phyloP scores from a whole-genome alignment of 2,113 vertebrate genomes.

The Dasyprocta punctata region DNA sequence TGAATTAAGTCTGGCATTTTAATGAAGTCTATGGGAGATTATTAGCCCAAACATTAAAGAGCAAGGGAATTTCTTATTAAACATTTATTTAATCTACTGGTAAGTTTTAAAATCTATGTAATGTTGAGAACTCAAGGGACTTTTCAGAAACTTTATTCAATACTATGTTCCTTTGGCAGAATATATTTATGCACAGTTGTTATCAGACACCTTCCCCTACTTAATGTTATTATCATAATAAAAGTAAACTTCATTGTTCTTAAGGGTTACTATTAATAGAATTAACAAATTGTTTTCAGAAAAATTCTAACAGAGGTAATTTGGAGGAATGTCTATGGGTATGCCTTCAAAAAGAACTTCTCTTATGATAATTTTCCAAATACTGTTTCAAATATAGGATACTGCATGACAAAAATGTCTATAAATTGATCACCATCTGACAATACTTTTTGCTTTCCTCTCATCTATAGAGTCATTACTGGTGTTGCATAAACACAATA shows the following conservation, averaged over 20 bases:
- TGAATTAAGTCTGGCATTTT: slow-evolving; percentile 62
- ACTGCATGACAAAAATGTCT: not conserved
- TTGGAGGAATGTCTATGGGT: slow-evolving; percentile 35
- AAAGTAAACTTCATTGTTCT: not conserved
- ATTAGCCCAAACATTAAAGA: slow-evolving; percentile 51
- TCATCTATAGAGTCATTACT: slow-evolving; percentile 60
- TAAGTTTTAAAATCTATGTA: slow-evolving; percentile 56
- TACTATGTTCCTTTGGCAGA: not conserved
- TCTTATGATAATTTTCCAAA: slow-evolving; percentile 45
- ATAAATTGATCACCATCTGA: slow-evolving; percentile 47
- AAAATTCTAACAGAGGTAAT: not conserved
- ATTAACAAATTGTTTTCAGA: not conserved
- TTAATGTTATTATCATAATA: not conserved
- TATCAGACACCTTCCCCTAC: not conserved
- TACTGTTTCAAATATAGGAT: slow-evolving; percentile 60
- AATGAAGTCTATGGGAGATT: slow-evolving; percentile 78
- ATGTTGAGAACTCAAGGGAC: slow-evolving; percentile 60
- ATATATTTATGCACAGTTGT: not conserved
- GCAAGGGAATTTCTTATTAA: slow-evolving; percentile 33
- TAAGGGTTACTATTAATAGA: slow-evolving; percentile 37
- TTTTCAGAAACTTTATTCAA: not conserved
- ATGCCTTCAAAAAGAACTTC: slow-evolving; percentile 23
- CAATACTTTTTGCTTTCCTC: slow-evolving; percentile 29
- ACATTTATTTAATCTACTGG: slow-evolving; percentile 53
- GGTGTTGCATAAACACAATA: slow-evolving; percentile 53